phyloP scores from a whole-genome alignment of 2,113 vertebrate genomes.

The Bucco capensis region DNA sequence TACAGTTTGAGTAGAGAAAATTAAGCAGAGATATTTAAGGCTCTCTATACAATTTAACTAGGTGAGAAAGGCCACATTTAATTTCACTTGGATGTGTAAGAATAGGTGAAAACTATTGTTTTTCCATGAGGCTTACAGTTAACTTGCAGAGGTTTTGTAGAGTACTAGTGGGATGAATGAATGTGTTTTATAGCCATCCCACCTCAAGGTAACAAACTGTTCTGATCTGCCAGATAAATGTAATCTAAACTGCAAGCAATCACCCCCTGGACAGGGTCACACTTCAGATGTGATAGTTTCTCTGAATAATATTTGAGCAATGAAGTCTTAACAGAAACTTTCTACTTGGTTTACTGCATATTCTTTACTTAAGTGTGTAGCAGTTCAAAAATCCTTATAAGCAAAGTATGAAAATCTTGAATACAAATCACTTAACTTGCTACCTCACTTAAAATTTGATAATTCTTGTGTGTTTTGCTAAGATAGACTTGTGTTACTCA shows the following conservation, averaged over 20 bases:
- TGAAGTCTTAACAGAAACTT: neutral
- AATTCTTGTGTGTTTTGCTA: neutral
- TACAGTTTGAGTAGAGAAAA: neutral
- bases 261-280: neutral
- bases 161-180: neutral
- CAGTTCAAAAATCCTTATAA: neutral
- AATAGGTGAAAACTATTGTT: neutral
- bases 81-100: neutral
- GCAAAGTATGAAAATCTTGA: neutral
- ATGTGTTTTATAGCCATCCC: neutral
- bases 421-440: neutral
- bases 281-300: neutral
- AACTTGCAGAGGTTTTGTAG: neutral
- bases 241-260: neutral
- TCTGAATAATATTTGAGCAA: neutral
- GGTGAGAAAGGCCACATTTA: neutral
- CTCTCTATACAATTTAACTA: neutral
- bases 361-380: neutral
- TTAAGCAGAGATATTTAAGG: neutral
- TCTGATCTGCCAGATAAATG: neutral
- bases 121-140: neutral
- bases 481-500: neutral
- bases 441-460: neutral
- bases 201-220: neutral
- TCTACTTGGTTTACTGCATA: neutral